A percentile compares a stretch with the other conserved stretches of the same genome.
Evolutionary conservation across 2,113 vertebrate species (phyloP).

Genomic region (Tiliqua scincoides): DNA sequence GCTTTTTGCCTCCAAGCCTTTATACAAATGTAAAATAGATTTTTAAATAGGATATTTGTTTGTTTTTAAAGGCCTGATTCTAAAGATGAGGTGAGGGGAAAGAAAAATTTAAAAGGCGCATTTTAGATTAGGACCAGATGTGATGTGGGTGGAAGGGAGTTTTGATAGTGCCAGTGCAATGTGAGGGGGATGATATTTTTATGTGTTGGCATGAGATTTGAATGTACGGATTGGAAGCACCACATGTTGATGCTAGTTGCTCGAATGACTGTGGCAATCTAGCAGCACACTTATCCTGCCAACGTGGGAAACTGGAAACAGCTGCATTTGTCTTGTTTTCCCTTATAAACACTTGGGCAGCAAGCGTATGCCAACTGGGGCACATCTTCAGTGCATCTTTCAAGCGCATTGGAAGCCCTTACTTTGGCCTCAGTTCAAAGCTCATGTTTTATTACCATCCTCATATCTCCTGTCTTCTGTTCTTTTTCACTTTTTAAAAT

Average conservation of each 20-base stretch:
- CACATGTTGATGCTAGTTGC: constrained; percentile 59
- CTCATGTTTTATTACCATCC: constrained; percentile 53
- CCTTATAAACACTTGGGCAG: constrained; percentile 20
- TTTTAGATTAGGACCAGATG: constrained; percentile 65
- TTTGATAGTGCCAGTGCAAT: constrained; percentile 52
- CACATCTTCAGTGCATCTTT: constrained; percentile 52
- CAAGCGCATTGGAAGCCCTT: constrained; percentile 52
- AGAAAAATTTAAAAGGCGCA: constrained; percentile 31
- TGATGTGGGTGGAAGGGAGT: neutral
- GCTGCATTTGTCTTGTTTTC: constrained; percentile 23
- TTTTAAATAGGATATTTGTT: neutral
- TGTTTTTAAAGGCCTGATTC: constrained; percentile 24
- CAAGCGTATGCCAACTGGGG: constrained; percentile 46
- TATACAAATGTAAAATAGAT: constrained; percentile 4
- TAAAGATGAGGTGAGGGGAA: constrained; percentile 27
- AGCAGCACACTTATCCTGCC: constrained; percentile 29
- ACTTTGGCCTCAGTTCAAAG: constrained; percentile 50
- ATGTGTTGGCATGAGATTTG: neutral
- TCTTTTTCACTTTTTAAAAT: constrained; percentile 38
- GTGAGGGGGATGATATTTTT: constrained; percentile 27
- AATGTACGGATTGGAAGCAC: neutral
- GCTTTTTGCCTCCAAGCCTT: neutral
- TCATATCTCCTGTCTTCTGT: constrained; percentile 49
- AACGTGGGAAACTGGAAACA: constrained; percentile 52
- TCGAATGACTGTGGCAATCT: constrained; percentile 22